A percentile compares a stretch with the other conserved stretches of the same genome.
phyloP scores from a whole-genome alignment of 2,113 vertebrate species.

The Alethe diademata region DNA sequence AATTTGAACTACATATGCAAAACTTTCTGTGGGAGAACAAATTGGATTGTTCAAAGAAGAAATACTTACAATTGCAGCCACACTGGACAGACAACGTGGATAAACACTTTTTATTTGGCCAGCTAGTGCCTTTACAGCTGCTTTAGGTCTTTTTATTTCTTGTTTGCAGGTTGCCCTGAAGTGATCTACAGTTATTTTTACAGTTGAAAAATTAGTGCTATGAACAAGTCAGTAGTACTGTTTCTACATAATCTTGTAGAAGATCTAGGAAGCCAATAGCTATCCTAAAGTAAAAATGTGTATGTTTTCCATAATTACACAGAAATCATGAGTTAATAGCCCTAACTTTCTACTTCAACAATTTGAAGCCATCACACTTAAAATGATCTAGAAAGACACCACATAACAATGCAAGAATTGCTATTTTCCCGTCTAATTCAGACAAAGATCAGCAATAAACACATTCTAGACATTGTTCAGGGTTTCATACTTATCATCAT shows the following conservation, averaged over 20 bases:
- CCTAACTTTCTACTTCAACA: constrained; percentile 23
- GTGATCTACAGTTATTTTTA: neutral
- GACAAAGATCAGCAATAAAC: constrained; percentile 17
- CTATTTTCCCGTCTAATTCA: constrained; percentile 14
- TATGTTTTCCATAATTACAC: constrained; percentile 24
- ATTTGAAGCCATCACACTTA: constrained; percentile 15
- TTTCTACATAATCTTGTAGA: constrained; percentile 12
- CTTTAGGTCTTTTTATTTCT: neutral
- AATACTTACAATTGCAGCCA: neutral
- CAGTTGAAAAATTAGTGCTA: neutral
- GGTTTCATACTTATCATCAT: neutral
- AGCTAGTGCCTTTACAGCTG: neutral
- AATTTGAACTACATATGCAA: neutral
- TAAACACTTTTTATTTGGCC: neutral
- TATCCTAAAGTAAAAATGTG: neutral
- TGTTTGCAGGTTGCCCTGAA: neutral
- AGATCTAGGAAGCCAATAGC: constrained; percentile 4
- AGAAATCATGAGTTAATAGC: constrained; percentile 17
- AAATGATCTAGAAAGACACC: neutral
- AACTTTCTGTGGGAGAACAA: neutral
- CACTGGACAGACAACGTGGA: rapidly evolving
- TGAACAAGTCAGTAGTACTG: neutral
- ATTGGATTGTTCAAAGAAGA: neutral
- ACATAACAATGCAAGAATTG: neutral
- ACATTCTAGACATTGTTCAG: neutral